Percentiles rank a stretch among this genome's conserved stretches.
phyloP scores from a whole-genome alignment of 1,140 invertebrate genomes.

The Lithobius niger region DNA sequence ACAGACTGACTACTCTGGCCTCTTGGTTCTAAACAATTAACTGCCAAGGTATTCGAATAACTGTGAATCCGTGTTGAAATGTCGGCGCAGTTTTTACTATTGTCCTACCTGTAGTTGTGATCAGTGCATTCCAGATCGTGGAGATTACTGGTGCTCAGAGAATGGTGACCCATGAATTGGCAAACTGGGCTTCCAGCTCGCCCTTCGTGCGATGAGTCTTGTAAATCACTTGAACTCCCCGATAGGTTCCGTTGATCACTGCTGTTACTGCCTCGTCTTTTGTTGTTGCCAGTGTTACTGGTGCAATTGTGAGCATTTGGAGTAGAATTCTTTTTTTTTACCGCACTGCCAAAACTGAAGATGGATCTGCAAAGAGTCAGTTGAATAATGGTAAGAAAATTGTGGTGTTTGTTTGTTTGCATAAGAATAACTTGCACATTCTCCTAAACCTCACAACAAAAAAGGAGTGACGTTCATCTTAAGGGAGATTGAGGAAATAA shows the following conservation, averaged over 20 bases:
- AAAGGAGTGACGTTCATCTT: too few species aligned
- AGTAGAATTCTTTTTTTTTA: constrained; percentile 64
- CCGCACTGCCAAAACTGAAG: constrained; percentile 71
- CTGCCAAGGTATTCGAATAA: constrained; percentile 7
- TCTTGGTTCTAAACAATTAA: constrained; percentile 4
- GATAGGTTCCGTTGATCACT: constrained; percentile 22
- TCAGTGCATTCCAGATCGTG: constrained; percentile 40
- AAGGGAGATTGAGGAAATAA: too few species aligned
- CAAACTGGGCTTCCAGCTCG: constrained; percentile 8
- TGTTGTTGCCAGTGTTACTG: constrained; percentile 18
- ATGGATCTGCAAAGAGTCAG: constrained; percentile 44
- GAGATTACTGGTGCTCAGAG: constrained; percentile 58
- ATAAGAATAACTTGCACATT: too few species aligned
- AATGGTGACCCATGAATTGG: constrained; percentile 24
- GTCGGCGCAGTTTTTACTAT: not conserved
- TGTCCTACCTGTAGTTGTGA: constrained; percentile 58
- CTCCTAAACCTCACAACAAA: too few species aligned
- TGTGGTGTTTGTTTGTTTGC: too few species aligned
- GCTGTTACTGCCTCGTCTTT: constrained; percentile 25
- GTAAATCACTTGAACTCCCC: constrained; percentile 19
- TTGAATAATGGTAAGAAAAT: not conserved
- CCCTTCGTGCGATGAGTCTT: constrained; percentile 16
- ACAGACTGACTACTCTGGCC: too few species aligned
- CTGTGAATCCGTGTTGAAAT: not conserved
- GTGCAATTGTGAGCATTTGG: constrained; percentile 37